Base-by-base conservation (phyloP, 2,888 invertebrate species). In the Muscina levida region DNA sequence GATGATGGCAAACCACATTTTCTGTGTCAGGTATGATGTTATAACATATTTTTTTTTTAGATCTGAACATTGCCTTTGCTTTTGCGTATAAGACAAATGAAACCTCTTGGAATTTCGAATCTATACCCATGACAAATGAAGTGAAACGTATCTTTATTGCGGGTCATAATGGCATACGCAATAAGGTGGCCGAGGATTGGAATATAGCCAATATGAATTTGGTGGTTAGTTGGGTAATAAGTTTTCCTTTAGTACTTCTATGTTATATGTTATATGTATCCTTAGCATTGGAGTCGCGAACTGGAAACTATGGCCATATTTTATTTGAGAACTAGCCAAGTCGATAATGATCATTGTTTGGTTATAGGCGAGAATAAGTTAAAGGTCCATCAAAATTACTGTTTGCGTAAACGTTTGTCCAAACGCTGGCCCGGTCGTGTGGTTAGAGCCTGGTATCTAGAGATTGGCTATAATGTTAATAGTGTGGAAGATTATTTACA, bases 111-210 rank as follows among this genome's bases (percentile, higher is more conserved):
- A 37, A 57, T 26, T 57, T 15, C 15, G 6, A 46, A 46, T 15
- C n/a, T 6, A 46, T 46, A 2, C 51, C 39, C 2, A 11, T 72
- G 59, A 62, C 57, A 8, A 24, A 46, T 15, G 51, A 13, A 1
- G 48, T 59, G n/a, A 62, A 26, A 53, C 67, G 56, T 22, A 67
- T 53, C 0, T 81, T 83, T 5, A 39, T 84, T 13, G 37, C 65
- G 1, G 85, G 85, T 0, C 85, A 84, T 13, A 85, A 86, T 81
- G 85, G 85, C 1, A 84, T 86, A 65, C 76, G 85, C 13, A 85
- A 85, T 66, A 83, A 84, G 76, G 77, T 85, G 10, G 85, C 86
- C 8, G 51, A 37, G 0, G 73, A 81, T 51, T 84, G 73, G 66
- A n/a, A 51, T 10, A 84, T 85, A 59, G 82, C 79, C 6, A 85